These are phyloP conservation scores for Vireo altiloquus DNA, from an alignment of 2,113 vertebrate genomes.

Conservation along the genomic window DNA sequence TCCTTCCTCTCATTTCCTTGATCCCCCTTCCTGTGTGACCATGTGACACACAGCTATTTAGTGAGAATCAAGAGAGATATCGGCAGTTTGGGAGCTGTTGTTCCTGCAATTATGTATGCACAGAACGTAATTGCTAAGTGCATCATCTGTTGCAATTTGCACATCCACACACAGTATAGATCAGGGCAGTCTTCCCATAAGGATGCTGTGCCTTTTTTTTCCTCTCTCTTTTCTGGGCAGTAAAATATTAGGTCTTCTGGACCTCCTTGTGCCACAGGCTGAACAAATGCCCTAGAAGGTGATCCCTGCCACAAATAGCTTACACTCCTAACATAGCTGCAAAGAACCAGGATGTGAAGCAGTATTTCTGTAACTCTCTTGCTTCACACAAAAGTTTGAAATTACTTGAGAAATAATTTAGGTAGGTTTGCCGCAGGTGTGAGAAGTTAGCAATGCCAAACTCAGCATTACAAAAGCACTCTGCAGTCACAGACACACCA, in stretches of 20 bases:
- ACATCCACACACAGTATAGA: slow-evolving; percentile 52
- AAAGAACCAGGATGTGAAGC: background rate
- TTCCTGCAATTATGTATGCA: slow-evolving; percentile 77
- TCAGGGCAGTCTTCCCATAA: slow-evolving; percentile 39
- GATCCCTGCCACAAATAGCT: background rate
- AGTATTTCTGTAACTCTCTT: background rate
- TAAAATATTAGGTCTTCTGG: background rate
- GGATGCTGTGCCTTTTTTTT: background rate
- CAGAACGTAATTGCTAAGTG: slow-evolving; percentile 75
- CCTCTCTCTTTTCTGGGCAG: background rate
- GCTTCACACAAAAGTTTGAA: background rate
- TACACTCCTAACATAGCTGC: background rate
- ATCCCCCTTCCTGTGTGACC: slow-evolving; percentile 60
- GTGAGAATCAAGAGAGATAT: slow-evolving; percentile 67
- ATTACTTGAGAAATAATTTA: background rate
- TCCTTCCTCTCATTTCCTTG: slow-evolving; percentile 55
- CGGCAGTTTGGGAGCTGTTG: slow-evolving; percentile 75
- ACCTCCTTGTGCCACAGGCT: background rate
- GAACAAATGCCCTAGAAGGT: background rate
- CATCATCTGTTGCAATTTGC: slow-evolving; percentile 77
- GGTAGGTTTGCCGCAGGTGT: background rate
- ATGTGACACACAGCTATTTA: slow-evolving; percentile 62
- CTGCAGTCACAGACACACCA: background rate
- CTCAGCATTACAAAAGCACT: background rate
- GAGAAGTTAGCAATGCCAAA: background rate